Conservation (phyloP, 2,888 invertebrate genomes). For the Willowsia nigromaculata region DNA sequence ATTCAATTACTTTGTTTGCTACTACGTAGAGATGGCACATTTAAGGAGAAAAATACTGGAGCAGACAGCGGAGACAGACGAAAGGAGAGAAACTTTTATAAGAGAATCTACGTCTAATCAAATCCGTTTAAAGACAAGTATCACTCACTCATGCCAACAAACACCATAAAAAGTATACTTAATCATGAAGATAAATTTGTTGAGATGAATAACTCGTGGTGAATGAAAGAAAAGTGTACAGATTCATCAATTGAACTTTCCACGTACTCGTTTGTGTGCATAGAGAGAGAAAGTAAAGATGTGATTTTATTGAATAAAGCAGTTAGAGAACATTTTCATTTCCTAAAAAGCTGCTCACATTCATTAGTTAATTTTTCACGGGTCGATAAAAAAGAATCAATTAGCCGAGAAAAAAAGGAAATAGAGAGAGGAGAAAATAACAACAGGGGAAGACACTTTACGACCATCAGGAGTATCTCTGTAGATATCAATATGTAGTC, state of each 20-base stretch:
- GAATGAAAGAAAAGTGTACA: background rate
- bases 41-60: background rate
- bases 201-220: background rate
- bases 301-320: background rate
- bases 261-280: no score
- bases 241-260: constrained; percentile 18
- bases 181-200: constrained; percentile 18
- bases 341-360: constrained; percentile 1
- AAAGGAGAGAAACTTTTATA: background rate
- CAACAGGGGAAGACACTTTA: background rate
- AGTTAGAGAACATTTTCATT: background rate
- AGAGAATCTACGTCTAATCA: constrained; percentile 40
- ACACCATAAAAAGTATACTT: background rate
- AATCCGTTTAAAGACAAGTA: constrained; percentile 26
- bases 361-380: constrained; percentile 25
- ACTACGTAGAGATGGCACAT: background rate
- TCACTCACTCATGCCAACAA: constrained; percentile 3
- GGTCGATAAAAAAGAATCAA: constrained; percentile 57
- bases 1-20: constrained; percentile 61
- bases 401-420: constrained; percentile 34
- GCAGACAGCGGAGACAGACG: background rate
- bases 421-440: constrained; percentile 5
- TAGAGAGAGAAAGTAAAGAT: no score
- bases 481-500: background rate
- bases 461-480: background rate